Evolutionary conservation across 92 coral and sea anemone genomes (phyloP), one percentile per base, ranked within the genome.

Genomic region (Epizoanthus ramosus): DNA sequence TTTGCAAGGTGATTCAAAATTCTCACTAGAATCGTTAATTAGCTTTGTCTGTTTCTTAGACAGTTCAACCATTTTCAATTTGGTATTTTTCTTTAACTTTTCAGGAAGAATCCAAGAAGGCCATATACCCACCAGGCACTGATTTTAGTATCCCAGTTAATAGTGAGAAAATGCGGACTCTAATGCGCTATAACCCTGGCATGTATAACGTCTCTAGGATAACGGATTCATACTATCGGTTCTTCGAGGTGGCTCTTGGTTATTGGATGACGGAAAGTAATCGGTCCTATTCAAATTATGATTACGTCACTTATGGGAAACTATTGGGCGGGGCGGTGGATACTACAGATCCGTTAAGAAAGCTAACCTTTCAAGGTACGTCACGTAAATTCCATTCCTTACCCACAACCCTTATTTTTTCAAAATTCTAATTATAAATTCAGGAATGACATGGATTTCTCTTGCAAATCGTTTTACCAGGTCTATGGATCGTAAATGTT

Each of bases 241-340:
- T 88, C 85, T 92, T 90, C 81, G 98, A 94, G 83, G 90, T 92
- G 52, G 98, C 94, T 47, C 91, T 94, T 57, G 89, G 91, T 73
- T 85, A 79, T 66, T 94, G 95, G 92, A 23, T 94, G 70, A 90
- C 95, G 0, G 86, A 85, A 41, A 97, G 97, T 4, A 94, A 93
- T 74, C 91, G 81, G 57, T 89, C 95, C 54, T 87, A 84, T 72
- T 84, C 64, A 56, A 89, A 70, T 60, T 58, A 81, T 57, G 91
- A 92, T 47, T 94, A 79, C 86, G 50, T 86, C 3, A 83, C 87
- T 10, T 90, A 90, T 70, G 70, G 84, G 25, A 68, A 73, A 61
- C 88, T 90, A 23, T 79, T 90, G 80, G 98, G 97, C 66, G 98
- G 97, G 24, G 86, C 83, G 28, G 50, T 88, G 64, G 97, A 94